phyloP scores from a whole-genome alignment of 2,113 vertebrate species.

The Protobothrops flavoviridis region DNA sequence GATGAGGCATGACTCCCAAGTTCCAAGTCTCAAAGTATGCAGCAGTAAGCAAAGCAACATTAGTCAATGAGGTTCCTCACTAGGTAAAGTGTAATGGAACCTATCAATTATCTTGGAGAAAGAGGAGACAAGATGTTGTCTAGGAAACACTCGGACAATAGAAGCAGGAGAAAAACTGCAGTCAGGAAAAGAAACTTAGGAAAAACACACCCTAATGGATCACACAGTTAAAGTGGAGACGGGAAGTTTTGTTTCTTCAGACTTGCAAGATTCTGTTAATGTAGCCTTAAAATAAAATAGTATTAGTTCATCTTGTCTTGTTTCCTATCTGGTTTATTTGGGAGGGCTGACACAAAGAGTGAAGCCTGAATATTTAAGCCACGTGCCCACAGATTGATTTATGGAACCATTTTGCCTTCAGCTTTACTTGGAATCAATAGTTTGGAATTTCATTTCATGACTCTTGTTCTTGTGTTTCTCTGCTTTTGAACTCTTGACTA shows the following conservation, averaged over 20 bases:
- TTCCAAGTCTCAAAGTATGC: neutral
- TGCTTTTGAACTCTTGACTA: neutral
- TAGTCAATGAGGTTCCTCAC: neutral
- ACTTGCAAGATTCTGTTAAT: neutral
- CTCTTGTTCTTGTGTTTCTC: neutral
- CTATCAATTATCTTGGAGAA: neutral
- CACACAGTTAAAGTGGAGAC: neutral
- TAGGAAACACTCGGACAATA: neutral
- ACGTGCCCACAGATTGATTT: neutral
- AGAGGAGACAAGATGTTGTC: neutral
- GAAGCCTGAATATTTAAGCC: neutral
- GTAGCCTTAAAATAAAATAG: neutral
- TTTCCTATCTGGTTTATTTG: neutral
- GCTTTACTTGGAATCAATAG: neutral
- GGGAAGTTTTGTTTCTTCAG: neutral
- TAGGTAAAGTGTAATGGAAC: neutral
- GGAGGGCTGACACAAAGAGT: neutral
- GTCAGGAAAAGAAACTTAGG: neutral
- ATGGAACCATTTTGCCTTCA: neutral
- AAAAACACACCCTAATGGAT: neutral
- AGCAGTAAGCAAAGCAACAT: neutral
- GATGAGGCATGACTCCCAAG: neutral
- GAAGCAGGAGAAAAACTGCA: neutral
- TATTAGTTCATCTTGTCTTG: neutral
- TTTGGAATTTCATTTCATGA: neutral